Evolutionary conservation across 2,113 vertebrate species (phyloP).

Genomic region (Camarhynchus parvulus): DNA sequence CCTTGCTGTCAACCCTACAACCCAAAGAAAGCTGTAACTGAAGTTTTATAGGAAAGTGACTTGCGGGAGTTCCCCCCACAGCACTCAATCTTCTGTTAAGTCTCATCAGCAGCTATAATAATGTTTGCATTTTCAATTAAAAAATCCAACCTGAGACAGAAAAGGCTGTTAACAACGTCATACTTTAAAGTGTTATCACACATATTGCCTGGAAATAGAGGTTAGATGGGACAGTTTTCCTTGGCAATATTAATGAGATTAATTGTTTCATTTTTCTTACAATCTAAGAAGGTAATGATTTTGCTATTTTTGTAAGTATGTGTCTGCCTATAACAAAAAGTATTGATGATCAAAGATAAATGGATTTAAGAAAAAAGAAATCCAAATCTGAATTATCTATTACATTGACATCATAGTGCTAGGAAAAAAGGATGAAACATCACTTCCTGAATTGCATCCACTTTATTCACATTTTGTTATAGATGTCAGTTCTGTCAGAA

Average conservation of each 20-base stretch:
- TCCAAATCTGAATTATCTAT: neutral
- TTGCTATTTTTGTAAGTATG: neutral
- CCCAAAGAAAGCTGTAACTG: neutral
- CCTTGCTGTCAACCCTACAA: neutral
- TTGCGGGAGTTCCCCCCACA: neutral
- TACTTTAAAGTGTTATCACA: neutral
- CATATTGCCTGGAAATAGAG: neutral
- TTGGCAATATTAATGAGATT: neutral
- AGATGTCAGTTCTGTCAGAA: conserved; percentile 17
- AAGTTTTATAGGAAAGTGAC: neutral
- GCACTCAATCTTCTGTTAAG: neutral
- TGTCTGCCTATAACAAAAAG: neutral
- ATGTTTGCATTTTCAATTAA: neutral
- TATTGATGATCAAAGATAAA: neutral
- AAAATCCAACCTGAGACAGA: conserved; percentile 1
- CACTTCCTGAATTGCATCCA: conserved; percentile 26
- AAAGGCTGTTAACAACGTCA: neutral
- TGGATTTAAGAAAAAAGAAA: neutral
- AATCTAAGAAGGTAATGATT: neutral
- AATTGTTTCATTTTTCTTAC: neutral
- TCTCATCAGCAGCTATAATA: neutral
- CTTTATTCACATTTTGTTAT: conserved; percentile 40
- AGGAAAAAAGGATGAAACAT: neutral
- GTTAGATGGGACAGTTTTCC: neutral
- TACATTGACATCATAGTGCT: neutral